A percentile compares a stretch with the other conserved stretches of the same genome.
Evolutionary conservation across 2,888 invertebrate genomes (phyloP).

Genomic region (Caenorhabditis parvicauda): DNA sequence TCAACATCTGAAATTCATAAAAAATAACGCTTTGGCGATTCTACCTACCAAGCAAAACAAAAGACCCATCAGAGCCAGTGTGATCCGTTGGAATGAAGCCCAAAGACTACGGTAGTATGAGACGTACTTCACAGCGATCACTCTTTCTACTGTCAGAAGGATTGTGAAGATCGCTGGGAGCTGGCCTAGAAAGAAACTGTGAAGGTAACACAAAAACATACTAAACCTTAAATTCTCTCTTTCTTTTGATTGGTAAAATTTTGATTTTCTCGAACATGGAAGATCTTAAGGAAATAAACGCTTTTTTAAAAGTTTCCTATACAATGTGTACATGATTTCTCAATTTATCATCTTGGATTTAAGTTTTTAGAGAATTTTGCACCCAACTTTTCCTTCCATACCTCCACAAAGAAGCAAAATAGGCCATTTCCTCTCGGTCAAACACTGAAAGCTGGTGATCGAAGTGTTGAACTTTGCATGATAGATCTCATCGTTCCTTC

Average conservation of each 20-base stretch:
- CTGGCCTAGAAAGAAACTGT: constrained; percentile 16
- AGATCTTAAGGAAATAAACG: neutral
- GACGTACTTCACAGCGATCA: constrained; percentile 28
- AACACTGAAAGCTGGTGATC: constrained; percentile 24
- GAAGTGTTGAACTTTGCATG: constrained; percentile 14
- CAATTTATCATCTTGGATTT: neutral
- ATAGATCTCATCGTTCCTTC: constrained; percentile 14
- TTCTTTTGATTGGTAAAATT: no score
- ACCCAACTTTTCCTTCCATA: neutral
- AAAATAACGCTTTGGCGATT: neutral
- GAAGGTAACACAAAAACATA: no score
- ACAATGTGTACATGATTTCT: neutral
- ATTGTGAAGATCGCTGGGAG: constrained; percentile 34
- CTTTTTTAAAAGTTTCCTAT: neutral
- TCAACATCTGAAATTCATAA: constrained; percentile 16
- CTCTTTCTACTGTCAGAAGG: constrained; percentile 34
- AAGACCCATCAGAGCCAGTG: constrained; percentile 16
- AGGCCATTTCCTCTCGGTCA: constrained; percentile 33
- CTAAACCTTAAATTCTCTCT: no score
- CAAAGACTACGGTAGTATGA: constrained; percentile 37
- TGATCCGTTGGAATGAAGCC: constrained; percentile 27
- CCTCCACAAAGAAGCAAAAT: constrained; percentile 33
- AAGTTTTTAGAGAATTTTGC: neutral
- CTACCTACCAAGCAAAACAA: constrained; percentile 18
- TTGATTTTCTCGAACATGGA: neutral